A percentile compares a stretch with the other conserved stretches of the same genome.
These are phyloP conservation scores for Symphodus melops DNA, from an alignment of 2,113 vertebrate species.

Conservation along the genomic window DNA sequence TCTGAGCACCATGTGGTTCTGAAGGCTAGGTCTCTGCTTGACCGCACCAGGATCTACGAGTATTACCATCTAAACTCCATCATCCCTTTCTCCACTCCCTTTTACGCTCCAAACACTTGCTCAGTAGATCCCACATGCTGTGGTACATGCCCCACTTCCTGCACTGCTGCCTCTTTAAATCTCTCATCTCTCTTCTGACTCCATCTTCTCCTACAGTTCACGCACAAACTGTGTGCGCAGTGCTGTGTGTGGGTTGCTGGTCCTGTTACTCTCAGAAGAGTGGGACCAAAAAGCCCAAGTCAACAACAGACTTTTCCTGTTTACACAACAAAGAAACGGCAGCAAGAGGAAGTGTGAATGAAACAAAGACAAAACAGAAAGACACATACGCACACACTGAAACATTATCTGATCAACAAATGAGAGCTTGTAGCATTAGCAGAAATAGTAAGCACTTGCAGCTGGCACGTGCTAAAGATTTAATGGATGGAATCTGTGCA, in stretches of 20 bases:
- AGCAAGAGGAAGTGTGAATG: neutral
- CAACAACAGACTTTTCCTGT: conserved; percentile 27
- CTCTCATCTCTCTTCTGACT: conserved; percentile 21
- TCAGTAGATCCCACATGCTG: conserved; percentile 17
- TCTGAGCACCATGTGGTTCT: conserved; percentile 5
- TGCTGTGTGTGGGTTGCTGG: conserved; percentile 4
- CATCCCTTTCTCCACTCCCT: conserved; percentile 6
- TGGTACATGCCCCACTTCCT: conserved; percentile 34
- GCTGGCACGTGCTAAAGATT: conserved; percentile 19
- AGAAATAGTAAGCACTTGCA: conserved; percentile 15
- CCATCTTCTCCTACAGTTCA: conserved; percentile 34
- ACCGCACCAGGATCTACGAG: conserved; percentile 2
- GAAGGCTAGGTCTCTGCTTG: conserved; percentile 3
- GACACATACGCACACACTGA: neutral
- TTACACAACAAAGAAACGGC: conserved; percentile 29
- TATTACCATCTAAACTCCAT: conserved; percentile 16
- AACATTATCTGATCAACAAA: conserved; percentile 17
- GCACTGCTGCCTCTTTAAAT: conserved; percentile 44
- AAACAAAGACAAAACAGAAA: conserved; percentile 3
- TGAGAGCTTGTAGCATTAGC: conserved; percentile 26
- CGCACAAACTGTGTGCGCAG: neutral
- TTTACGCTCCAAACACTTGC: conserved; percentile 8
- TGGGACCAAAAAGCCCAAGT: conserved; percentile 27
- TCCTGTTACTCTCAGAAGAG: conserved; percentile 15
- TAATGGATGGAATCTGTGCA: conserved; percentile 3